These are phyloP conservation scores for Furnarius figulus DNA, from an alignment of 2,113 vertebrate species.

Conservation along the genomic window DNA sequence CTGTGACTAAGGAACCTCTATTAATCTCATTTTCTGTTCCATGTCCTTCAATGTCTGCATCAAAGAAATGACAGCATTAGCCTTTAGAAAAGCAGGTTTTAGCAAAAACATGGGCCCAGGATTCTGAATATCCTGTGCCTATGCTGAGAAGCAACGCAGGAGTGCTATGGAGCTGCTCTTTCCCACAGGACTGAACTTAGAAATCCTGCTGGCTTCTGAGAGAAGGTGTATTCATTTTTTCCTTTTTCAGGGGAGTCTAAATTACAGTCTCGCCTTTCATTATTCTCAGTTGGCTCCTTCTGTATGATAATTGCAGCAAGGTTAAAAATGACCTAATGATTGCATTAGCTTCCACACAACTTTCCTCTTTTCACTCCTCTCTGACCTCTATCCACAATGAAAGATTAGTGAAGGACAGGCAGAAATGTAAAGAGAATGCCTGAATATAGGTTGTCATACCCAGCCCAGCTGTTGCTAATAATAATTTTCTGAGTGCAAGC, in stretches of 20 bases:
- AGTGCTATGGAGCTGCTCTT: not conserved
- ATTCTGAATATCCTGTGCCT: not conserved
- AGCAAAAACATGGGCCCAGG: not conserved
- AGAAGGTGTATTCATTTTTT: not conserved
- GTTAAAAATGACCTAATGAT: slow-evolving; percentile 55
- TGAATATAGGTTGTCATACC: slow-evolving; percentile 41
- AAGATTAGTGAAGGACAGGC: slow-evolving; percentile 32
- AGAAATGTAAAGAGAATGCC: slow-evolving; percentile 31
- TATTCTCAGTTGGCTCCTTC: slow-evolving; percentile 22
- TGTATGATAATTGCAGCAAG: slow-evolving; percentile 34
- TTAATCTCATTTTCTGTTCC: not conserved
- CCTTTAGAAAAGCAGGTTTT: not conserved
- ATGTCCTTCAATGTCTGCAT: not conserved
- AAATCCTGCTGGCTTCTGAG: not conserved
- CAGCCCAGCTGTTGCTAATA: slow-evolving; percentile 55
- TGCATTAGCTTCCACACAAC: slow-evolving; percentile 46
- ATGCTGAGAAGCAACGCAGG: not conserved
- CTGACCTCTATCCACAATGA: slow-evolving; percentile 17
- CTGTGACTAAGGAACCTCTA: not conserved
- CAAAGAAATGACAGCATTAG: not conserved
- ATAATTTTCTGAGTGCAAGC: slow-evolving; percentile 43
- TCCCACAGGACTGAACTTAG: not conserved
- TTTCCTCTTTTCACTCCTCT: slow-evolving; percentile 27
- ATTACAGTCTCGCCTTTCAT: not conserved
- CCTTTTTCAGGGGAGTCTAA: slow-evolving; percentile 20